A percentile compares a stretch with the other conserved stretches of the same genome.
These are phyloP conservation scores for Ara ararauna DNA, from an alignment of 2,797 vertebrate genomes.

Conservation along the genomic window DNA sequence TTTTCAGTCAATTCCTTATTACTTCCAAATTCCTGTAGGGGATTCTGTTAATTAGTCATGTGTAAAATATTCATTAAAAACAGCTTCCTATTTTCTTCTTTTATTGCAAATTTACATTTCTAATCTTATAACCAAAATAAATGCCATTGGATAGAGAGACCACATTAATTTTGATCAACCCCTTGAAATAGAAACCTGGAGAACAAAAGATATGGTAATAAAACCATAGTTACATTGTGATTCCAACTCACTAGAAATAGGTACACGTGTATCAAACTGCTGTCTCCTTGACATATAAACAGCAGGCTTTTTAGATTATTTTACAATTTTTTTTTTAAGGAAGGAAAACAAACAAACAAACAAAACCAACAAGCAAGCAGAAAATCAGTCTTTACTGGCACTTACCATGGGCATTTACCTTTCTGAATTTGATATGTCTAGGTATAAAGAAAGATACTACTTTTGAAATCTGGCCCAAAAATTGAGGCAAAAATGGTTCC, in stretches of 20 bases:
- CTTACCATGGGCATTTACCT: neutral
- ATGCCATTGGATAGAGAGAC: conserved; percentile 78
- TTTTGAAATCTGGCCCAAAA: neutral
- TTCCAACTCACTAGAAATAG: neutral
- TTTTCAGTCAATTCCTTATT: conserved; percentile 85
- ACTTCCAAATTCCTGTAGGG: conserved; percentile 83
- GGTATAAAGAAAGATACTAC: neutral
- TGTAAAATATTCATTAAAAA: conserved; percentile 86
- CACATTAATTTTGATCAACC: conserved; percentile 81
- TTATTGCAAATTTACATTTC: conserved; percentile 84
- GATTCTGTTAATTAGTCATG: conserved; percentile 85
- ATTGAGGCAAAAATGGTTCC: neutral
- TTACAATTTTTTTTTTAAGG: neutral
- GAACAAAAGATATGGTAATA: conserved; percentile 70
- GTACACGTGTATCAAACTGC: neutral
- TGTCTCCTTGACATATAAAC: conserved; percentile 17
- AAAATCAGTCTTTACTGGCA: neutral
- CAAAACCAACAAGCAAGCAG: neutral
- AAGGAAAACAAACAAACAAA: neutral
- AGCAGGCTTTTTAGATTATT: neutral
- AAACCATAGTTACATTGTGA: neutral
- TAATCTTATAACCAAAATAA: conserved; percentile 83
- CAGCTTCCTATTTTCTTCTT: conserved; percentile 80
- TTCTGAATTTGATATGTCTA: neutral
- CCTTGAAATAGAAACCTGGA: conserved; percentile 66